Evolutionary conservation across 2,113 vertebrate genomes (phyloP).

Genomic region (Serinus canaria): DNA sequence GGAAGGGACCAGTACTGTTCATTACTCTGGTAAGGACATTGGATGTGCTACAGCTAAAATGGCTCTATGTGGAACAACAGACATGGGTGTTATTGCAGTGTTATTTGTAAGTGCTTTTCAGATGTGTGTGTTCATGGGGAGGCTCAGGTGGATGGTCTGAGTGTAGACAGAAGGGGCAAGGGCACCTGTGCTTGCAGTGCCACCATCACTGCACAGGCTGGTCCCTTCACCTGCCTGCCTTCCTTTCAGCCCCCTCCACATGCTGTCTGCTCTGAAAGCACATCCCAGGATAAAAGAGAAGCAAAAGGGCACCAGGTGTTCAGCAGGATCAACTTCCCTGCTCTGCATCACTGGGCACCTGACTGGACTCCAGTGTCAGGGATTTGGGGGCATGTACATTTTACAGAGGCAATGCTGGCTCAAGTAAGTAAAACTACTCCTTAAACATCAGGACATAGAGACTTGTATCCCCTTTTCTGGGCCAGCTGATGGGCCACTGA

Average conservation of each 20-base stretch:
- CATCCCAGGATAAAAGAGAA: not conserved
- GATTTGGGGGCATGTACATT: rapidly evolving
- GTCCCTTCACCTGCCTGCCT: not conserved
- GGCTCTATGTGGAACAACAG: not conserved
- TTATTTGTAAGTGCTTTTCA: not conserved
- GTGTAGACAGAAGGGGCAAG: not conserved
- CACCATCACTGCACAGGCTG: rapidly evolving
- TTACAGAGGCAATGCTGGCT: not conserved
- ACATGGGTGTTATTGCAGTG: rapidly evolving
- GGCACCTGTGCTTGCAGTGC: not conserved
- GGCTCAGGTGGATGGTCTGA: not conserved
- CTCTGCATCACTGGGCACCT: not conserved
- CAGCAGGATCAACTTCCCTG: not conserved
- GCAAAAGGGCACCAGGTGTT: not conserved
- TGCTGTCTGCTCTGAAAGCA: not conserved
- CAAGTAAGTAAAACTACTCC: not conserved
- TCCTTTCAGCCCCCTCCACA: rapidly evolving
- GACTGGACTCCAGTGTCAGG: not conserved
- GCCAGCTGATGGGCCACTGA: rapidly evolving
- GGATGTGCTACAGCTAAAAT: not conserved
- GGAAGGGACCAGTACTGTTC: not conserved
- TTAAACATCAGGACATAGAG: not conserved
- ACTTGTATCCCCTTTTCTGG: rapidly evolving
- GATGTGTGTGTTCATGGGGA: not conserved
- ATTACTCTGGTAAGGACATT: not conserved